These are phyloP conservation scores for Chaetoderma sp. DNA, from an alignment of 2,888 invertebrate species.

Conservation along the genomic window DNA sequence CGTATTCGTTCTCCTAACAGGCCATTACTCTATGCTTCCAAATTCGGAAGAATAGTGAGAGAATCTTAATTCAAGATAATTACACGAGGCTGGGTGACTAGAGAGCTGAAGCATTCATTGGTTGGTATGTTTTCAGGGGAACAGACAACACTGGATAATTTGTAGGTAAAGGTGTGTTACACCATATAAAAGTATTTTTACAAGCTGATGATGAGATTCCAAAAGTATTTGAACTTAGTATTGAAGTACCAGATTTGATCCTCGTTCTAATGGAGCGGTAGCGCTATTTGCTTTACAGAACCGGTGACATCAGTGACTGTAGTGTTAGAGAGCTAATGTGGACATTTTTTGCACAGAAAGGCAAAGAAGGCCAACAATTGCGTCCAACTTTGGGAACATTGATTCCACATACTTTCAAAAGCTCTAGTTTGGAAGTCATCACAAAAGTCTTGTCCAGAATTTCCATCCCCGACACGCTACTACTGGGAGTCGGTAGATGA, in stretches of 20 bases:
- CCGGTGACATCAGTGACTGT: not conserved
- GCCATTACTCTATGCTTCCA: not conserved
- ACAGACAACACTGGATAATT: not conserved
- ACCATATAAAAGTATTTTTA: not conserved
- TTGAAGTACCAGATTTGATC: not conserved
- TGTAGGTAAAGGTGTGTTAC: not conserved
- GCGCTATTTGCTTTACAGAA: not conserved
- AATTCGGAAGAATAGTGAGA: not conserved
- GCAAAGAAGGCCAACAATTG: not conserved
- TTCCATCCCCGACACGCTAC: not conserved
- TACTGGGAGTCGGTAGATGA: not conserved
- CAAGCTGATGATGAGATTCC: constrained; percentile 1
- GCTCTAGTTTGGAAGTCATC: not conserved
- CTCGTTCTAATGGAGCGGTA: constrained; percentile 1
- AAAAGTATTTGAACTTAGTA: not conserved
- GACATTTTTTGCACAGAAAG: not conserved
- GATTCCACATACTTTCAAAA: not conserved
- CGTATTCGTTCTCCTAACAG: not conserved
- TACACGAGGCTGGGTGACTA: not conserved
- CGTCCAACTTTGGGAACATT: not conserved
- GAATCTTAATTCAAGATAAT: not conserved
- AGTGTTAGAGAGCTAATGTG: not conserved
- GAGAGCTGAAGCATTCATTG: not conserved
- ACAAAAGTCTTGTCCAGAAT: not conserved
- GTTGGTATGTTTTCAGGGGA: constrained; percentile 1